Evolutionary conservation across 2,888 invertebrate genomes (phyloP), one percentile per base, ranked within the genome.

Genomic region (Falcaria lacertinaria): DNA sequence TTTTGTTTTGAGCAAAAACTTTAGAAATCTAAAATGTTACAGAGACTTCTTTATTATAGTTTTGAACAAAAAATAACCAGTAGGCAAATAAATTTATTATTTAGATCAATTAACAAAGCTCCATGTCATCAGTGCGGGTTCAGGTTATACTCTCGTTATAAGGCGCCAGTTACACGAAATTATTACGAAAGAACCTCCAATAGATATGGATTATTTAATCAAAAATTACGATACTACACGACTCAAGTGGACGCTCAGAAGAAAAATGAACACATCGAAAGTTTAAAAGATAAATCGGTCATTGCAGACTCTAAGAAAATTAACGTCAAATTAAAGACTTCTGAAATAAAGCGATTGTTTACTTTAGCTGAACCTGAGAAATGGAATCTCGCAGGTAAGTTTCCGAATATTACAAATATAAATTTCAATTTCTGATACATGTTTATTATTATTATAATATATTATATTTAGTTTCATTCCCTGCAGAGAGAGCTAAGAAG

Each of bases 281-380:
- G 45, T 34, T 5, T 74, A 25, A 73, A 80, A 51, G 65, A 70
- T 52, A 78, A 81, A 50, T 55, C 61, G 39, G 52, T 60, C 25
- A 55, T 81, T 60, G 61, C 64, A 33, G 57, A 74, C 32, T 60
- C 80, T 32, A 81, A 82, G 52, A 86, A 85, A 69, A 81, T 84
- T 35, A 87, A 82, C 53, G 80, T 81, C 14, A 87, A 85, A 67
- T 80, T 89, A 81, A 90, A 89, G 61, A 79, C 81, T 60, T 83
- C 91, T 1, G 92, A 92, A 62, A 46, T 92, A 37, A 87, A 78
- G 55, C 75, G 92, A 53, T 73, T 92, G 48, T 80, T 92, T 62
- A 78, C 88, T 42, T 80, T 92, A 64, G 92, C 92, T 8, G 91
- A 89, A 60, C 92, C 92, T 28, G 92, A 92, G 64, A 91, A 91